Evolutionary conservation across 2,797 vertebrate species (phyloP).

Genomic region (Danio albolineatus): DNA sequence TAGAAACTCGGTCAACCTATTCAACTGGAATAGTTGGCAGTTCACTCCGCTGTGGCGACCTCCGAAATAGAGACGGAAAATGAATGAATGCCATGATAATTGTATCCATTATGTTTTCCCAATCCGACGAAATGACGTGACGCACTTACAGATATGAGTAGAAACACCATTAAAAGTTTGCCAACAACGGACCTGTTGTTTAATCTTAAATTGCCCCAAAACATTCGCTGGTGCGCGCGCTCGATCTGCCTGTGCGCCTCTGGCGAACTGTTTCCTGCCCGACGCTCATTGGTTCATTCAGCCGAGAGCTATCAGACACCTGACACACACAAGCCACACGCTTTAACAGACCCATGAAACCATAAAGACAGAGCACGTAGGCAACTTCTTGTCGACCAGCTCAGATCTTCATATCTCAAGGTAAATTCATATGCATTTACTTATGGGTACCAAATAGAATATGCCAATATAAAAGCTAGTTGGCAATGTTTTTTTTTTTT

Average conservation of each 20-base stretch:
- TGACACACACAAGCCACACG: slow-evolving; percentile 52
- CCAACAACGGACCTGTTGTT: no score
- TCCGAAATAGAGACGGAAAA: no score
- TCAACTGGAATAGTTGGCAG: no score
- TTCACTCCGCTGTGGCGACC: no score
- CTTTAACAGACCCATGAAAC: slow-evolving; percentile 51
- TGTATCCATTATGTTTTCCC: no score
- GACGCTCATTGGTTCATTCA: slow-evolving; percentile 54
- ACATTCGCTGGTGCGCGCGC: background rate
- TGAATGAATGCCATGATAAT: no score
- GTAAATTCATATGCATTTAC: slow-evolving; percentile 32
- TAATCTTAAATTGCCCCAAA: background rate
- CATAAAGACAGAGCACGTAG: slow-evolving; percentile 54
- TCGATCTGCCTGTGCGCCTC: background rate
- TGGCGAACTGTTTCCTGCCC: slow-evolving; percentile 35
- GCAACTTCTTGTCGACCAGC: slow-evolving; percentile 41
- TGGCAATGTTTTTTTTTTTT: background rate
- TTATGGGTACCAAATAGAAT: background rate
- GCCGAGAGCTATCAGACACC: slow-evolving; percentile 50
- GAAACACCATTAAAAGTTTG: no score
- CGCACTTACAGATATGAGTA: no score
- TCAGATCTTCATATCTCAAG: slow-evolving; percentile 23
- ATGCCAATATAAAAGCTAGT: background rate
- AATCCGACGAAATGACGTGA: no score
- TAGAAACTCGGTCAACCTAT: no score